Conservation (phyloP, 2,113 vertebrate species). For the Anas platyrhynchos region DNA sequence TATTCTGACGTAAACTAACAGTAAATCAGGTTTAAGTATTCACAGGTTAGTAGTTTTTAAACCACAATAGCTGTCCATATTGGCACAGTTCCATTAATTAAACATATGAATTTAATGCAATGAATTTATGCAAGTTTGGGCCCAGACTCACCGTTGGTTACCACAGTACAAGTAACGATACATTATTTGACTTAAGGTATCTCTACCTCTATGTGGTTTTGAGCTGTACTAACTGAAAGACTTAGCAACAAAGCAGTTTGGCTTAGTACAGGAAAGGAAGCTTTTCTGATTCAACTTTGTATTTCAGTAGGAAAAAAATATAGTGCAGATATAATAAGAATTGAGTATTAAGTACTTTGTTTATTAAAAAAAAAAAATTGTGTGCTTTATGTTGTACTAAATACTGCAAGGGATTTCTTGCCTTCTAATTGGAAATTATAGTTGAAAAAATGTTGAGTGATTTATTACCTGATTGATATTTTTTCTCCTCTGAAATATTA, state of each 20-base stretch:
- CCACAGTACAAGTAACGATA: neutral
- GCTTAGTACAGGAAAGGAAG: neutral
- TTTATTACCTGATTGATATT: neutral
- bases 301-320: neutral
- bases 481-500: neutral
- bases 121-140: slow-evolving; percentile 23
- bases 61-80: neutral
- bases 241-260: neutral
- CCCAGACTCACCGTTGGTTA: neutral
- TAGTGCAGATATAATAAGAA: neutral
- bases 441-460: neutral
- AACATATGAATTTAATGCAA: neutral
- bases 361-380: neutral
- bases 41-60: neutral
- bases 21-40: neutral
- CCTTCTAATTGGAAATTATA: neutral
- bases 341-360: neutral
- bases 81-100: neutral
- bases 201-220: neutral
- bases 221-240: neutral
- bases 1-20: neutral
- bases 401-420: neutral
- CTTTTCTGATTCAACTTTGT: neutral
- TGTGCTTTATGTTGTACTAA: neutral
- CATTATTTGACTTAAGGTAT: neutral